Evolutionary conservation across 2,113 vertebrate species (phyloP), one percentile per base, ranked within the genome.

Genomic region (Silurus asotus): DNA sequence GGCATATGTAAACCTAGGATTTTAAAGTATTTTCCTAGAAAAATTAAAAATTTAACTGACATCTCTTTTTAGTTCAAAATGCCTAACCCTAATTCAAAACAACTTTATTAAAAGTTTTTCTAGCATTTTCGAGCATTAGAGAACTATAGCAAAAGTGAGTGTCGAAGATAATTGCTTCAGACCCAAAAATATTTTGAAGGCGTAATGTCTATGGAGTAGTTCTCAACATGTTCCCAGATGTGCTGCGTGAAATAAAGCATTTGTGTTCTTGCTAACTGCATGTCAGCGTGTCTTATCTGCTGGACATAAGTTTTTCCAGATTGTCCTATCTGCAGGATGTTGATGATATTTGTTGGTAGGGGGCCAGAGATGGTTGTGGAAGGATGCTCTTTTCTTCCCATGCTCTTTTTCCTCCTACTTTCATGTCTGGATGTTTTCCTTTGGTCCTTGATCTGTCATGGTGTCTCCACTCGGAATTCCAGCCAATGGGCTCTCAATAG

Each of bases 291-390:
- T 65, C 77, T 48, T 86, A 76, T 84, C 87, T 76, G 65, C 59
- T 76, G 17, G 10, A 15, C 75, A 51, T 64, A 75, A 88, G 72
- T 37, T 20, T 81, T 49, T 69, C 53, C 83, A 87, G 83, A 84
- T 82, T 87, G 17, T 51, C 15, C 76, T 56, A 74, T 87, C 84
- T 88, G 58, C 83, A 87, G 89, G 84, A 90, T 88, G 84, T 87
- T 77, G 25, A 82, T 87, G 74, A 53, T 84, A 78, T 69, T 88
- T 74, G 74, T 19, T 81, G 72, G 70, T 25, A 10, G 75, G 72
- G 79, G 69, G 81, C 67, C 48, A 49, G 70, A 80, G 76, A 84
- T 45, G 7, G 25, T 75, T 69, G 45, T 62, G 83, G 76, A 84
- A 45, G 61, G 83, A 84, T 64, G 77, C 72, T 51, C 51, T 51